phyloP scores from a whole-genome alignment of 2,888 invertebrate species.

The Epirrhoe tristata region DNA sequence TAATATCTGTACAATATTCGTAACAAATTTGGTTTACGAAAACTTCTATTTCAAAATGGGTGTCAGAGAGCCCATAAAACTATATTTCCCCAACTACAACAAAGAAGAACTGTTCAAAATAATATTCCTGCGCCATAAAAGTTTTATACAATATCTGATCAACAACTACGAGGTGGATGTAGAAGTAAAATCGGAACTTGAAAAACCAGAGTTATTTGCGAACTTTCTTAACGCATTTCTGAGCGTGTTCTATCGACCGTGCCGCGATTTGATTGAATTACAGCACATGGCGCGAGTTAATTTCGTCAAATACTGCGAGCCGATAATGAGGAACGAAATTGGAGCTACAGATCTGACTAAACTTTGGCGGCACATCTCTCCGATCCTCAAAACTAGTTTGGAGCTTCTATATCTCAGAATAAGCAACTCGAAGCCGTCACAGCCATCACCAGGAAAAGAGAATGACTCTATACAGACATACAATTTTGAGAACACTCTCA shows the following conservation, averaged over 20 bases:
- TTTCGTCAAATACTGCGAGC: conserved; percentile 92
- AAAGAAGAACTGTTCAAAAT: conserved; percentile 87
- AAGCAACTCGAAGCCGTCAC: conserved; percentile 60
- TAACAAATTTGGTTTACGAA: conserved; percentile 92
- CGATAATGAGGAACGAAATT: conserved; percentile 88
- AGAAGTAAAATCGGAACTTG: conserved; percentile 63
- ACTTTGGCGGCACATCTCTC: conserved; percentile 93
- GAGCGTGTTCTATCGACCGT: conserved; percentile 93
- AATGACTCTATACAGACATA: conserved; percentile 56
- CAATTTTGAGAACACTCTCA: conserved; percentile 70
- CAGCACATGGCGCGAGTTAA: conserved; percentile 91
- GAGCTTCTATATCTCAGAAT: conserved; percentile 92
- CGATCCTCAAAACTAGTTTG: conserved; percentile 90
- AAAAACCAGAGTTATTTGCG: conserved; percentile 87
- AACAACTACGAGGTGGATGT: conserved; percentile 58
- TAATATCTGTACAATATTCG: conserved; percentile 90
- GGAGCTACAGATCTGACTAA: conserved; percentile 87
- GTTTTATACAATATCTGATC: conserved; percentile 66
- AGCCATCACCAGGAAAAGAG: conserved; percentile 68
- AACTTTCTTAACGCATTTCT: conserved; percentile 93
- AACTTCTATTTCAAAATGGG: conserved; percentile 91
- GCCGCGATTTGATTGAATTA: conserved; percentile 94
- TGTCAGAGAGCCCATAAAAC: conserved; percentile 88
- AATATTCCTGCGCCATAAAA: conserved; percentile 70
- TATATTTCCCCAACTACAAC: conserved; percentile 93